These are phyloP conservation scores for Tolmerus cingulatus DNA, from an alignment of 2,888 invertebrate genomes.

Conservation along the genomic window DNA sequence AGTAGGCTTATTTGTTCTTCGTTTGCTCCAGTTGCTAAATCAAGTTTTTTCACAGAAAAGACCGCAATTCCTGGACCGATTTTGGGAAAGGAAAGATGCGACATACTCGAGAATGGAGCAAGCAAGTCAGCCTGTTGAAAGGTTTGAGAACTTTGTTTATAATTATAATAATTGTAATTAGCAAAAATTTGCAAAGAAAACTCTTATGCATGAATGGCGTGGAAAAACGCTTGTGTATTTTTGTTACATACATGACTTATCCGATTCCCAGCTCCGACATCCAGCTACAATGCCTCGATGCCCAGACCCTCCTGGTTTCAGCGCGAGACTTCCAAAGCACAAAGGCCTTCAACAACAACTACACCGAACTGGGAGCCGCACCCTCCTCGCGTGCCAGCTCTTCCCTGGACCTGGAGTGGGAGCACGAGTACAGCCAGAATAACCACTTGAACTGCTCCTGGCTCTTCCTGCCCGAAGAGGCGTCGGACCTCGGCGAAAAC, in stretches of 20 bases:
- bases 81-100: conserved; percentile 58
- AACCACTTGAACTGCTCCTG: conserved; percentile 37
- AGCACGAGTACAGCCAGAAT: conserved; percentile 67
- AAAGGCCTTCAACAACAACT: conserved; percentile 40
- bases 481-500: conserved; percentile 34
- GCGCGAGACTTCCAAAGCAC: conserved; percentile 57
- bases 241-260: background rate
- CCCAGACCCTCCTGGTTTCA: conserved; percentile 64
- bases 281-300: conserved; percentile 70
- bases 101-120: conserved; percentile 58
- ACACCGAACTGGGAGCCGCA: conserved; percentile 52
- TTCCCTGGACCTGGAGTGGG: conserved; percentile 76
- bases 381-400: conserved; percentile 70
- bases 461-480: conserved; percentile 44
- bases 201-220: background rate
- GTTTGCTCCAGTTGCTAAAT: background rate
- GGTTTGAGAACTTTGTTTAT: background rate
- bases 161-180: too few relatives aligned
- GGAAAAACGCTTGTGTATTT: background rate
- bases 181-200: background rate
- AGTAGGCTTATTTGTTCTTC: conserved; percentile 46
- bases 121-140: background rate
- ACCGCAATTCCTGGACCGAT: conserved; percentile 59
- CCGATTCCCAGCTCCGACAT: conserved; percentile 62
- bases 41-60: conserved; percentile 51